Percentiles rank a stretch among this genome's conserved stretches.
These are phyloP conservation scores for Lampropteryx suffumata DNA, from an alignment of 2,888 invertebrate genomes.

Conservation along the genomic window DNA sequence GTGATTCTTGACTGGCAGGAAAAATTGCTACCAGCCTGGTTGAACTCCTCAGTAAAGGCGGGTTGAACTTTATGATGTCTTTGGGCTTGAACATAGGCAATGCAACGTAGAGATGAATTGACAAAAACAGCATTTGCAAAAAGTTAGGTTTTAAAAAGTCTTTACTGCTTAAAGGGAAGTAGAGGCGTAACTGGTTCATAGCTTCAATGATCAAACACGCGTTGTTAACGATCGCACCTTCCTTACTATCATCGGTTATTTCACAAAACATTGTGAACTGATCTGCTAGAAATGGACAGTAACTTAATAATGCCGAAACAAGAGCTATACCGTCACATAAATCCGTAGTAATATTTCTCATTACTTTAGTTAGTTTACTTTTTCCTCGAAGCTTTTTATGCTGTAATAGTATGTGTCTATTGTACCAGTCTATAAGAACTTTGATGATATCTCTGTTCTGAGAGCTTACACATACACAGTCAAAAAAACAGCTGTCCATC, in stretches of 20 bases:
- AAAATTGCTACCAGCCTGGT: conserved; percentile 61
- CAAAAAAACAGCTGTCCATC: conserved; percentile 74
- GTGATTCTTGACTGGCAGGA: conserved; percentile 66
- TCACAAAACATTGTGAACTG: conserved; percentile 74
- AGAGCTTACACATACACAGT: conserved; percentile 64
- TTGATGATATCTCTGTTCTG: conserved; percentile 57
- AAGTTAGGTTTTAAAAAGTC: conserved; percentile 80
- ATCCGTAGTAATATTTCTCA: conserved; percentile 76
- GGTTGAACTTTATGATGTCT: conserved; percentile 67
- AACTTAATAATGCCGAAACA: conserved; percentile 77
- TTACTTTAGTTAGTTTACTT: conserved; percentile 49
- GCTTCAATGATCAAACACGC: conserved; percentile 79
- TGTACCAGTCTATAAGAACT: conserved; percentile 66
- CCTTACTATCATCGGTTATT: conserved; percentile 53
- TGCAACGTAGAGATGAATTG: conserved; percentile 79
- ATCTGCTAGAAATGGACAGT: conserved; percentile 82
- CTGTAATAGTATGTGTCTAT: conserved; percentile 56
- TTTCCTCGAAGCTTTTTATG: conserved; percentile 49
- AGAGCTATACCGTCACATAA: conserved; percentile 82
- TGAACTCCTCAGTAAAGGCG: conserved; percentile 69
- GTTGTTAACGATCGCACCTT: conserved; percentile 77
- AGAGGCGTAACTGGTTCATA: conserved; percentile 79
- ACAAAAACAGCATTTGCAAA: conserved; percentile 83
- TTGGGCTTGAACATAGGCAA: conserved; percentile 78
- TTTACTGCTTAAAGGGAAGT: conserved; percentile 77